Conservation (phyloP, 2,888 invertebrate species). For the Pachymerium ferrugineum region DNA sequence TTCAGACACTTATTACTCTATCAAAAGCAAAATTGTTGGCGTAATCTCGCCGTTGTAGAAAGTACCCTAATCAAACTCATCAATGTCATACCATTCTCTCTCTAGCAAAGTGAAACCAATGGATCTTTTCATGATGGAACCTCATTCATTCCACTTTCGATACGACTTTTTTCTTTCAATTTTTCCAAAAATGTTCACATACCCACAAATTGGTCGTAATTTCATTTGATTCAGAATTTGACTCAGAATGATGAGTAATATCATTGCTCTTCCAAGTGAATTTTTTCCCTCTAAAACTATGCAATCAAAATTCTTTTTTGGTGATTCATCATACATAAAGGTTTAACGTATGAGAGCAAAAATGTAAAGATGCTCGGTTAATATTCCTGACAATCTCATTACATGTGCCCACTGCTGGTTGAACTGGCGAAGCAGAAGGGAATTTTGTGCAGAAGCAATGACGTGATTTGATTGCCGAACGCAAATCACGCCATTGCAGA, state of each 20-base stretch:
- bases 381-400: slow-evolving; percentile 24
- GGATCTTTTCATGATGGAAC: not conserved
- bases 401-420: slow-evolving; percentile 12
- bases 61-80: slow-evolving; percentile 2
- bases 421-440: slow-evolving; percentile 8
- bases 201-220: too few species aligned
- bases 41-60: not conserved
- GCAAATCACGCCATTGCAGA: slow-evolving; percentile 20
- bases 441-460: not conserved
- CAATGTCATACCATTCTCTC: slow-evolving; percentile 5
- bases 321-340: not conserved
- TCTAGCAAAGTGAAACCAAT: slow-evolving; percentile 13
- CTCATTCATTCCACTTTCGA: not conserved
- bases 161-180: too few species aligned
- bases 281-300: not conserved
- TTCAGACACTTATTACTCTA: slow-evolving; percentile 23
- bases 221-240: not conserved
- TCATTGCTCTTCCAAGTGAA: not conserved
- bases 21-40: slow-evolving; percentile 27
- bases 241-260: not conserved
- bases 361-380: not conserved
- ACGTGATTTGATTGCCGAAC: slow-evolving; percentile 23
- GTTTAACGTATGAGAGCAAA: not conserved
- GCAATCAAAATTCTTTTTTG: not conserved
- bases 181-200: too few species aligned